phyloP scores from a whole-genome alignment of 2,888 invertebrate genomes.

The Dolichomitus sp. region DNA sequence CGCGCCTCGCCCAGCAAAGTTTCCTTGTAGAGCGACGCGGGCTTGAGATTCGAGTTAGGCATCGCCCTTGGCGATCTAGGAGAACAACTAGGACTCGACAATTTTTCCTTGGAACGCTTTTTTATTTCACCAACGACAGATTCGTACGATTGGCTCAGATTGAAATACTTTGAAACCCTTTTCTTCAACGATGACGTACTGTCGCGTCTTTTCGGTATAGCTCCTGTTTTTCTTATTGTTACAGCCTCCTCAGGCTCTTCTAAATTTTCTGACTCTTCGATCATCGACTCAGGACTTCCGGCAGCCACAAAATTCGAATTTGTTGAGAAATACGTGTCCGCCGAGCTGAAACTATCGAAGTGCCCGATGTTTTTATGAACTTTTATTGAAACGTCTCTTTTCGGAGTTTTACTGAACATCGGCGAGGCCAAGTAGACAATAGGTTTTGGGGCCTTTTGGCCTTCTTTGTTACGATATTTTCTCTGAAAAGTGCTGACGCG shows the following conservation, averaged over 20 bases:
- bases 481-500: slow-evolving; percentile 66
- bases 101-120: slow-evolving; percentile 39
- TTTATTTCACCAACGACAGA: slow-evolving; percentile 61
- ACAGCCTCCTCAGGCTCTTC: not conserved
- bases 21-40: slow-evolving; percentile 46
- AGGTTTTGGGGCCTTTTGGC: not conserved
- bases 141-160: slow-evolving; percentile 30
- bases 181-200: slow-evolving; percentile 21
- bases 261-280: not conserved
- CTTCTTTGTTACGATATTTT: slow-evolving; percentile 34
- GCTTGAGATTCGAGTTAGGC: slow-evolving; percentile 33
- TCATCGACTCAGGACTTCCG: slow-evolving; percentile 9
- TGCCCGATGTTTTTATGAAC: slow-evolving; percentile 44
- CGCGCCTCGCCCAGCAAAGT: slow-evolving; percentile 66
- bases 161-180: slow-evolving; percentile 24
- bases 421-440: slow-evolving; percentile 48
- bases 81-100: not conserved
- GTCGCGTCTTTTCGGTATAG: slow-evolving; percentile 47
- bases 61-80: not conserved
- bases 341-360: slow-evolving; percentile 52
- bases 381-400: slow-evolving; percentile 52
- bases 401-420: slow-evolving; percentile 62
- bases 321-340: slow-evolving; percentile 56
- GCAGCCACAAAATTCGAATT: slow-evolving; percentile 16
- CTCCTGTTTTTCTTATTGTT: slow-evolving; percentile 9